Evolutionary conservation across 2,888 invertebrate species (phyloP), one percentile per base, ranked within the genome.

Genomic region (Hyles lineata): DNA sequence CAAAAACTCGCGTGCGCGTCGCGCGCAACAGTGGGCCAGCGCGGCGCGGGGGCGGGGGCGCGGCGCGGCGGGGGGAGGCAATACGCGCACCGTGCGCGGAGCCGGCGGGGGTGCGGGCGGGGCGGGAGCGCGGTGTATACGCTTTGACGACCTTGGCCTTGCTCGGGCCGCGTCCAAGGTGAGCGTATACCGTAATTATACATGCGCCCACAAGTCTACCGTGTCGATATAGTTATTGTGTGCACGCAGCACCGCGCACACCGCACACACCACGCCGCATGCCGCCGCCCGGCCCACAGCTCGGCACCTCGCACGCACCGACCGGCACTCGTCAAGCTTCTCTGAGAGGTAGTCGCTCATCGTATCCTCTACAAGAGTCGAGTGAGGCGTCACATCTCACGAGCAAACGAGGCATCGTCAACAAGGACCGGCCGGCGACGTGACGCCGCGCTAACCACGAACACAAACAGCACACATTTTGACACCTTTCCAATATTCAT

Each of bases 151-250:
- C 93, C 93, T 93, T 93, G 93, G 93, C 93, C 93, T 94, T 93
- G 93, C 91, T 88, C 92, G 89, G 80, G 84, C 88, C 87, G 89
- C 90, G 91, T 92, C 91, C 93, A 92, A 92, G 93, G 93, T 92
- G 92, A 92, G 88, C 88, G 86, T 87, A 87, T 85, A 88, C 85
- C 89, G 89, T 90, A 90, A 91, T 92, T 92, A 92, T 88, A 90
- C 89, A 87, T 91, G 92, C 93, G 93, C 91, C 92, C 91, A 90
- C 90, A 85, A 87, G 92, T 92, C 93, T 92, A 80, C 90, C 89
- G 85, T 83, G 85, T 82, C 86, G 21, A 72, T 61, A 21, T 61
- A 35, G 43, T 61, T 71, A 29, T 71, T 61, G 60, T 62, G 62
- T 52, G 60, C 50, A 43, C 52, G 52, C 50, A 52, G 17, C 23